Percentiles rank a stretch among this genome's conserved stretches.
phyloP scores from a whole-genome alignment of 2,113 vertebrate genomes.

The Tragelaphus imberbis region DNA sequence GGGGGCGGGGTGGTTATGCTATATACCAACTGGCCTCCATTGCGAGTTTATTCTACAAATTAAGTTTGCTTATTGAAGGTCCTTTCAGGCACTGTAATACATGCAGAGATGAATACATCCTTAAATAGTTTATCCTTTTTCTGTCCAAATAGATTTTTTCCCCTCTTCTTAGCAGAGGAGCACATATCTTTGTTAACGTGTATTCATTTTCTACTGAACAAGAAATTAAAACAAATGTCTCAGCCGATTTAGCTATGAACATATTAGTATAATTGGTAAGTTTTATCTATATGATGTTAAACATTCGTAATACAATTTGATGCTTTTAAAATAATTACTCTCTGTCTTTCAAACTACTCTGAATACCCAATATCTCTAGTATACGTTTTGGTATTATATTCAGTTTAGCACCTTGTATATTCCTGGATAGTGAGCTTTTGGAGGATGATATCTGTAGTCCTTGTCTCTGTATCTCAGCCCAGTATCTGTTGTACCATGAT shows the following conservation, averaged over 20 bases:
- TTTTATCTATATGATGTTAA: conserved; percentile 22
- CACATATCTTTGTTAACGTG: not conserved
- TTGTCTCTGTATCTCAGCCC: not conserved
- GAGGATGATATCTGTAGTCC: not conserved
- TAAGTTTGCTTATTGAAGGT: not conserved
- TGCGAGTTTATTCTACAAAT: not conserved
- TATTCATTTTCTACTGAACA: conserved; percentile 21
- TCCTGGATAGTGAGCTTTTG: not conserved
- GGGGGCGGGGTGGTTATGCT: not conserved
- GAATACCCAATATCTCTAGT: not conserved
- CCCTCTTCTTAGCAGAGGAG: not conserved
- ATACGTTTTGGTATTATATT: not conserved
- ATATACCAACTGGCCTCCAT: not conserved
- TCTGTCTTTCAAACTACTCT: not conserved
- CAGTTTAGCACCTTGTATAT: not conserved
- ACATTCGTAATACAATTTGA: not conserved
- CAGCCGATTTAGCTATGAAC: conserved; percentile 26
- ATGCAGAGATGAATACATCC: not conserved
- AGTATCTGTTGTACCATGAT: not conserved
- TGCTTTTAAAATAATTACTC: conserved; percentile 7
- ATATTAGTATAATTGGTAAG: conserved; percentile 22
- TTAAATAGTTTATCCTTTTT: conserved; percentile 41
- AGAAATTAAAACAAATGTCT: conserved; percentile 38
- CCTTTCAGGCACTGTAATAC: not conserved
- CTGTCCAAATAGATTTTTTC: not conserved